A percentile compares a stretch with the other conserved stretches of the same genome.
Conservation (phyloP, 92 coral and sea anemone genomes). For the Porites lobata region DNA sequence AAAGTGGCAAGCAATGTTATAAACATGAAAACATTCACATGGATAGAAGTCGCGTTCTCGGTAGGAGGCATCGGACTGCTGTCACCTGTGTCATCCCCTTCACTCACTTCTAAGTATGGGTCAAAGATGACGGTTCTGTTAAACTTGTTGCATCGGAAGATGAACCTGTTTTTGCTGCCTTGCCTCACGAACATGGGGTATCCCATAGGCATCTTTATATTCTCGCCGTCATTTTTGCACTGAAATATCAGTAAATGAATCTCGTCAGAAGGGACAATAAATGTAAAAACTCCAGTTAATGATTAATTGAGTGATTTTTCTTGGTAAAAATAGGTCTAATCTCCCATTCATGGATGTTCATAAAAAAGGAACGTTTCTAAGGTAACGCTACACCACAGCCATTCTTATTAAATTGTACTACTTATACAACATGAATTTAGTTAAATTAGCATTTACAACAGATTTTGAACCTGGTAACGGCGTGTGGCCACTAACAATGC, state of each 20-base stretch:
- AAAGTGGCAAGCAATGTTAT: neutral
- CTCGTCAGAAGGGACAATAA: neutral
- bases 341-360: no score
- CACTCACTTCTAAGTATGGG: neutral
- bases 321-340: no score
- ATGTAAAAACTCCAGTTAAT: no score
- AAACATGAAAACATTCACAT: conserved; percentile 1
- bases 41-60: neutral
- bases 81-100: neutral
- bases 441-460: no score
- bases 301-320: no score
- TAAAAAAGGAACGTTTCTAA: no score
- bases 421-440: no score
- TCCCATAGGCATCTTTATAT: neutral
- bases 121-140: neutral
- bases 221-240: neutral
- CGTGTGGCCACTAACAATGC: no score
- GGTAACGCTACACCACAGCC: no score
- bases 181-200: neutral
- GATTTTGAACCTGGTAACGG: no score
- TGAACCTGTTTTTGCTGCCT: neutral
- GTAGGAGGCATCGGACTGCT: no score
- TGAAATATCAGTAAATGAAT: neutral
- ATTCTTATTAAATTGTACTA: no score
- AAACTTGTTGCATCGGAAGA: neutral